Evolutionary conservation across 2,888 invertebrate genomes (phyloP).

Genomic region (Diplolepis rosae): DNA sequence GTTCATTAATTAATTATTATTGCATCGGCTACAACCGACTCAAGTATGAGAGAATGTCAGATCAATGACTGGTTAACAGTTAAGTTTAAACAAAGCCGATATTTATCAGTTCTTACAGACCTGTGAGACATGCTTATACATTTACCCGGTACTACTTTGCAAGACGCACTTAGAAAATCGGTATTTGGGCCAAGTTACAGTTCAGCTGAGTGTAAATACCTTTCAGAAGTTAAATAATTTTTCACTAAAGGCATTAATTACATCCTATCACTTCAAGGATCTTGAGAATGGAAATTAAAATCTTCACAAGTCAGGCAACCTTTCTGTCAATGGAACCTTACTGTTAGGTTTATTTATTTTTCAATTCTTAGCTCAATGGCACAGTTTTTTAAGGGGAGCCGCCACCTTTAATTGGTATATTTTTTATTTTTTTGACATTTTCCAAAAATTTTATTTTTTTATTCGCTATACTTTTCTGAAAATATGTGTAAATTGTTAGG

Average conservation of each 20-base stretch:
- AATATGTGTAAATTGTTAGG: too few species aligned
- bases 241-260: background rate
- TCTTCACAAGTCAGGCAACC: too few species aligned
- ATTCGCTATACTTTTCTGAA: too few species aligned
- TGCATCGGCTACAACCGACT: background rate
- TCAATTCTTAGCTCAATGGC: too few species aligned
- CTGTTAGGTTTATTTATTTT: too few species aligned
- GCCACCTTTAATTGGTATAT: too few species aligned
- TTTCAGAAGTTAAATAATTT: background rate
- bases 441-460: too few species aligned
- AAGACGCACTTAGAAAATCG: background rate
- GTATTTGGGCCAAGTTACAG: constrained; percentile 19
- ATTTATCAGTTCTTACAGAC: constrained; percentile 41
- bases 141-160: background rate
- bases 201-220: background rate
- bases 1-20: constrained; percentile 39
- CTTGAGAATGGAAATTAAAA: background rate
- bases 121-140: background rate
- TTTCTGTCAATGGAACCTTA: too few species aligned
- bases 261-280: background rate
- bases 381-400: too few species aligned
- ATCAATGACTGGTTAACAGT: constrained; percentile 40
- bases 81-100: constrained; percentile 41
- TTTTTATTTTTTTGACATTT: too few species aligned
- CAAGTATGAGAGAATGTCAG: constrained; percentile 23